Evolutionary conservation across 1,140 invertebrate species (phyloP), one percentile per base, ranked within the genome.

Genomic region (Caenorhabditis inopinata): DNA sequence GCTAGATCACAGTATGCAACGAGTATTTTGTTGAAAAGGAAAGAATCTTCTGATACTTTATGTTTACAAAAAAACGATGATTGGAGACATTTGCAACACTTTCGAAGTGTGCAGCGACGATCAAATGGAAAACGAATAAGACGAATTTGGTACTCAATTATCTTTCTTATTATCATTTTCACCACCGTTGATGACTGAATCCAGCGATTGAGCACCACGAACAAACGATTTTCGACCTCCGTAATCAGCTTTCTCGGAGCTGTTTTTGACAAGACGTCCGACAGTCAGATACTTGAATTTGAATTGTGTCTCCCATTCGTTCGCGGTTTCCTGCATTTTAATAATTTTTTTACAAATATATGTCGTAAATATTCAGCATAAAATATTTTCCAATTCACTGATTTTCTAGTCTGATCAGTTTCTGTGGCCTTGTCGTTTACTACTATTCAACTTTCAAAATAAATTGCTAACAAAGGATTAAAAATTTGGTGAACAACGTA

Each of bases 281-380:
- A 81, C 80, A 46, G 62, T 81, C 18, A 53, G 29, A 35, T 81
- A 81, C 38, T 81, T 81, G 80, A 76, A 77, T 46, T 78, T 81
- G 75, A 81, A 77, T 14, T 78, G 53, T 21, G 76, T 49, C 35
- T 81, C 80, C 80, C 80, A 81, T 51, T 81, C 80, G 29, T 68
- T 46, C 23, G 80, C 80, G 32, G 74, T 73, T 49, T 81, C 80
- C 74, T 76, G 74, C n/a, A n/a, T n/a, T n/a, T n/a, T 0, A 77
- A 77, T 29, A 3, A 25, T 11, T 3, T 38, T 9, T 7, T 32
- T 77, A 25, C 14, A 14, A n/a, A n/a, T n/a, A n/a, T n/a, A n/a
- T n/a, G n/a, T n/a, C n/a, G n/a, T n/a, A n/a, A n/a, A n/a, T n/a
- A n/a, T n/a, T n/a, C n/a, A n/a, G n/a, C n/a, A n/a, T n/a, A n/a